Percentiles rank a stretch among this genome's conserved stretches.
These are phyloP conservation scores for Cheirogaleus medius DNA, from an alignment of 2,113 vertebrate species.

Conservation along the genomic window DNA sequence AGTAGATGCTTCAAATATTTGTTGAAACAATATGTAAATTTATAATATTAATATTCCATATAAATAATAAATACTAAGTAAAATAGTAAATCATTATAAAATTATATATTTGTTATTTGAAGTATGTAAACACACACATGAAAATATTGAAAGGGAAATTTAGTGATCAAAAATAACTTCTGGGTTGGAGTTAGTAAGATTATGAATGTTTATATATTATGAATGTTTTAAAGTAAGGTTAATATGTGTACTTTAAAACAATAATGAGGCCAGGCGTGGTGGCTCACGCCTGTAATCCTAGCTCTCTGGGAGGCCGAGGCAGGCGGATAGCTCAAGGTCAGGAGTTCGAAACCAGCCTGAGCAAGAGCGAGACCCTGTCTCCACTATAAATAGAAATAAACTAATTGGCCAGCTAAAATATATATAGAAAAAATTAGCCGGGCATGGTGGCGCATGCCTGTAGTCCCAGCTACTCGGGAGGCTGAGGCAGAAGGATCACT, in stretches of 20 bases:
- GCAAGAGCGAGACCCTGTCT: too few relatives aligned
- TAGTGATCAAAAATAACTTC: background rate
- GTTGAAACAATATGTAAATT: background rate
- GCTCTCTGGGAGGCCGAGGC: too few relatives aligned
- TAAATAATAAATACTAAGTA: background rate
- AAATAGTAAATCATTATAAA: background rate
- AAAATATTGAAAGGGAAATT: slow-evolving; percentile 1
- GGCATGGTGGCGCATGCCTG: too few relatives aligned
- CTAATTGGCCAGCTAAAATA: too few relatives aligned
- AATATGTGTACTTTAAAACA: background rate
- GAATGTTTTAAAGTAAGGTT: background rate
- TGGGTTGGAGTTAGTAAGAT: background rate
- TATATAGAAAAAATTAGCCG: too few relatives aligned
- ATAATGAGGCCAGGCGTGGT: too few relatives aligned
- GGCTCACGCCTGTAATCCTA: too few relatives aligned
- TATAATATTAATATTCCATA: background rate
- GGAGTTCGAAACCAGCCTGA: too few relatives aligned
- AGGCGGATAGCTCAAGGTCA: too few relatives aligned
- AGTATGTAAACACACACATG: background rate
- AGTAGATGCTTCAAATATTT: background rate
- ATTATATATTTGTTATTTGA: background rate
- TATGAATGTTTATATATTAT: background rate
- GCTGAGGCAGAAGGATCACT: too few relatives aligned
- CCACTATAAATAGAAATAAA: too few relatives aligned
- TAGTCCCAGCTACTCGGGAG: too few relatives aligned